phyloP scores from a whole-genome alignment of 1,140 invertebrate species.

The Euschistus heros region DNA sequence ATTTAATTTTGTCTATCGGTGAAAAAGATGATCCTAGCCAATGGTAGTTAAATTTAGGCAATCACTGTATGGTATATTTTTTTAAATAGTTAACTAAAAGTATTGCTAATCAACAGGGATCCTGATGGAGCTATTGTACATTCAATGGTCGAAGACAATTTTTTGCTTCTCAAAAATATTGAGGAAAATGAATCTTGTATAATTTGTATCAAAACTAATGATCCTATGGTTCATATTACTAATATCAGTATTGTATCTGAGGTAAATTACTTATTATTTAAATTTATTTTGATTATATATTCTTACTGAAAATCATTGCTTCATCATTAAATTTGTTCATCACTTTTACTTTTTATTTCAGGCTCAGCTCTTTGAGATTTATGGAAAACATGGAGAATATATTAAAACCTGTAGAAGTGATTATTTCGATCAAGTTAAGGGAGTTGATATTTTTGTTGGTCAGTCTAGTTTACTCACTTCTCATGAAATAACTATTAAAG shows the following conservation, averaged over 20 bases:
- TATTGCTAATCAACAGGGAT: background rate
- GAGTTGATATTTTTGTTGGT: background rate
- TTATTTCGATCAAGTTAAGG: background rate
- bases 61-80: background rate
- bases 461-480: conserved; percentile 7
- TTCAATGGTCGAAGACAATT: conserved; percentile 9
- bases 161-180: background rate
- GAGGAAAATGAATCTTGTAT: conserved; percentile 4
- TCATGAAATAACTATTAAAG: conserved; percentile 14
- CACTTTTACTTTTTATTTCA: background rate
- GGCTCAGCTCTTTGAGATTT: conserved; percentile 15
- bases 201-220: conserved; percentile 1
- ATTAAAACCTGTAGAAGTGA: conserved; percentile 11
- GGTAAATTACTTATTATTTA: background rate
- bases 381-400: conserved; percentile 20
- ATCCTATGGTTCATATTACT: conserved; percentile 10
- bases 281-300: no score
- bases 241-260: conserved; percentile 16
- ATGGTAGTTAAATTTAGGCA: background rate
- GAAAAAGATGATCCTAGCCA: background rate
- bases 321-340: background rate
- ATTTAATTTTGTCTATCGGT: background rate
- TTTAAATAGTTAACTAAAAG: background rate
- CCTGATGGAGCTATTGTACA: conserved; percentile 7
- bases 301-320: background rate